Evolutionary conservation across 2,888 invertebrate genomes (phyloP).

Genomic region (Schizotus pectinicornis): DNA sequence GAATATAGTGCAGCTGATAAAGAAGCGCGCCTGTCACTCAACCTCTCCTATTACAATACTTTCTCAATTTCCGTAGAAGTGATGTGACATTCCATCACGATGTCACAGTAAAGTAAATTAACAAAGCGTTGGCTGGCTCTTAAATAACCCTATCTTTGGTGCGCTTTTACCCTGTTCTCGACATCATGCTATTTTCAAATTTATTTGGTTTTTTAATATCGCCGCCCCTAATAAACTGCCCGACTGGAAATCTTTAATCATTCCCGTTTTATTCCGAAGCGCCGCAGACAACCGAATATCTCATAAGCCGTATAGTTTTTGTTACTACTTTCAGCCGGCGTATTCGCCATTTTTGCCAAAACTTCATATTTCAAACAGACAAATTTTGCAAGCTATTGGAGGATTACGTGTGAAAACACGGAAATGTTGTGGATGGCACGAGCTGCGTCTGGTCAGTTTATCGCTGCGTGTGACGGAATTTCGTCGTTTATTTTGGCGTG

Average conservation of each 20-base stretch:
- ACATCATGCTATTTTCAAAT: conserved; percentile 29
- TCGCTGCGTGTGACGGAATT: too few species aligned
- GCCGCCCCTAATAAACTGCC: conserved; percentile 10
- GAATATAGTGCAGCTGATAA: conserved; percentile 58
- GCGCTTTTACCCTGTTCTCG: conserved; percentile 33
- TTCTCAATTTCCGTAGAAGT: conserved; percentile 58
- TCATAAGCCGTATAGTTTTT: too few species aligned
- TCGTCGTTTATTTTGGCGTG: conserved; percentile 4
- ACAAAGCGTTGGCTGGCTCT: conserved; percentile 56
- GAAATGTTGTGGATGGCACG: too few species aligned
- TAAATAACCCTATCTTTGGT: conserved; percentile 54
- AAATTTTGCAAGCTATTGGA: too few species aligned
- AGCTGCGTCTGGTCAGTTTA: too few species aligned
- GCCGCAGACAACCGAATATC: too few species aligned
- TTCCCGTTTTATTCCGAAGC: conserved; percentile 12
- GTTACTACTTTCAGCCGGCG: too few species aligned
- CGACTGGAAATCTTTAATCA: conserved; percentile 23
- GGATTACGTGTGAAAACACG: too few species aligned
- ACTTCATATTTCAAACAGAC: too few species aligned
- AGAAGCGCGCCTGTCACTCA: conserved; percentile 58
- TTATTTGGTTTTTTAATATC: conserved; percentile 28
- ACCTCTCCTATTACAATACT: conserved; percentile 57
- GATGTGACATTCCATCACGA: conserved; percentile 59
- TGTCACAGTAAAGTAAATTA: conserved; percentile 58
- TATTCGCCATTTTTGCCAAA: too few species aligned